phyloP scores from a whole-genome alignment of 2,888 invertebrate genomes.

The Eledone cirrhosa region DNA sequence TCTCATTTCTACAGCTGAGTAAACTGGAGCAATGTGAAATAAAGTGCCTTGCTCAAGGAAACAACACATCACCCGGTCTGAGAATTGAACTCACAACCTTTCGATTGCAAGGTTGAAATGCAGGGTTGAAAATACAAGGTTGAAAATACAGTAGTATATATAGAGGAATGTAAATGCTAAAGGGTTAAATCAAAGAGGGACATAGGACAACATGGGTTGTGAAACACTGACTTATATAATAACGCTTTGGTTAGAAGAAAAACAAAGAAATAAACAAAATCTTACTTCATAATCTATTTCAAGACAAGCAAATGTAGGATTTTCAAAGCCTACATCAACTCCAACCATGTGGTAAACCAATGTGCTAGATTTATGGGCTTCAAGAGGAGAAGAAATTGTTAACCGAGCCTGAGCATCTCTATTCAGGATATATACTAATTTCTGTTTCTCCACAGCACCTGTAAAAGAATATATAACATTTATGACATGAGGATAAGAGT shows the following conservation, averaged over 20 bases:
- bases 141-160: too few relatives aligned
- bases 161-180: too few relatives aligned
- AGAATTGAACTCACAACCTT: too few relatives aligned
- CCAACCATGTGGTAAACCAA: conserved; percentile 98
- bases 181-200: too few relatives aligned
- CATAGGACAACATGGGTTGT: too few relatives aligned
- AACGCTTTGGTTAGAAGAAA: neutral
- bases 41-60: too few relatives aligned
- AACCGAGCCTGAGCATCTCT: conserved; percentile 96
- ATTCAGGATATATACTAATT: conserved; percentile 97
- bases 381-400: conserved; percentile 97
- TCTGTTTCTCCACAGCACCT: conserved; percentile 98
- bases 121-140: too few relatives aligned
- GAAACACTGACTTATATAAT: too few relatives aligned
- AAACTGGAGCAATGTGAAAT: too few relatives aligned
- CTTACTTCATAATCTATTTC: conserved; percentile 96
- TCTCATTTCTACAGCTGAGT: too few relatives aligned
- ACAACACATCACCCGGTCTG: too few relatives aligned
- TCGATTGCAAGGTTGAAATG: too few relatives aligned
- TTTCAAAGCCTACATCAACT: conserved; percentile 97
- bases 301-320: conserved; percentile 98
- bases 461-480: conserved; percentile 35
- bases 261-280: neutral
- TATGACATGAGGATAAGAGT: neutral
- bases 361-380: conserved; percentile 99